Evolutionary conservation across 2,888 invertebrate species (phyloP), one percentile per base, ranked within the genome.

Genomic region (Oscheius sp.): DNA sequence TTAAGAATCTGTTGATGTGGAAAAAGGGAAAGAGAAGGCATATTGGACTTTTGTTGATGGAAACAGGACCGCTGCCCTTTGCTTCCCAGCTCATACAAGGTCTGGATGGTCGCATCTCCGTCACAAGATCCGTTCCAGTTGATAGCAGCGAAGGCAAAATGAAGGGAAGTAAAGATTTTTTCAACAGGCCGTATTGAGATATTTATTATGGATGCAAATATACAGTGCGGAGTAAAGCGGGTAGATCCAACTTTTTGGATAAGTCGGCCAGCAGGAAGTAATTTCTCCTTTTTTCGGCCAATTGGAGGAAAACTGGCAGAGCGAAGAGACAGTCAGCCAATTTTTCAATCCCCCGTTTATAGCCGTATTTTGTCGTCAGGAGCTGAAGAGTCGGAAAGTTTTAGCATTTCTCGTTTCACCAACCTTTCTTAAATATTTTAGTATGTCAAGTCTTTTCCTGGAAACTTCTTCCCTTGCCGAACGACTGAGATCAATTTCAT

Each of bases 311-410:
- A 1, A 56, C 29, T 2, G 72, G 52, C 35, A 72, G 46, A 23
- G 72, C 55, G 12, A 66, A 41, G 18, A 71, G 61, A 27, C 52
- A 55, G 1, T 61, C 53, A 2, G 61, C 71, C 12, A 72, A 25
- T 23, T 72, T 72, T 23, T 72, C 66, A 21, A 66, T 58, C n/a
- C 64, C 72, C 9, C 45, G 35, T 23, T 64, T 21, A n/a, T 61
- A 29, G 21, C 72, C 72, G 23, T 72, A 66, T 27, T 66, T 43
- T 6, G 25, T 9, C 1, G 53, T 23, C 27, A 64, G 16, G 16
- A 56, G 64, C 72, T 72, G 45, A 66, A 72, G 23, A 27, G n/a
- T n/a, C n/a, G n/a, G n/a, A n/a, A n/a, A n/a, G n/a, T n/a, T n/a
- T n/a, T n/a, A n/a, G n/a, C 18, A 9, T 6, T 53, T 53, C 18